Conservation (phyloP, 2,888 invertebrate species). For the Chrysopilus asiliformis region DNA sequence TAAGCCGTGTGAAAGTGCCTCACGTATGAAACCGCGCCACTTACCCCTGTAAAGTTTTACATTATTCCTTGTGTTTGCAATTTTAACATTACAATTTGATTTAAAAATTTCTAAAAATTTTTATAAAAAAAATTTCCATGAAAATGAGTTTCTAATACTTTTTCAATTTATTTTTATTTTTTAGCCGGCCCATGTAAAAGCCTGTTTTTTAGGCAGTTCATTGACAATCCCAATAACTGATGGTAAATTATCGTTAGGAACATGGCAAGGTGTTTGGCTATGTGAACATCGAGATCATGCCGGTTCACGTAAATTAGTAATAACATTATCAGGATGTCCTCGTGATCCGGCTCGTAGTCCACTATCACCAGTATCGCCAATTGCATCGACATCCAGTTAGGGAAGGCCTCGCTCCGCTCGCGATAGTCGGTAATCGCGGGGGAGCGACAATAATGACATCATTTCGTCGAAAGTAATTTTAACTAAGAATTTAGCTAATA, state of each 20-base stretch:
- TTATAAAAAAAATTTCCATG: background rate
- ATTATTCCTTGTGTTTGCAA: too few relatives aligned
- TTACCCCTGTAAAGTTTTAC: too few relatives aligned
- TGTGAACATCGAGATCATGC: slow-evolving; percentile 96
- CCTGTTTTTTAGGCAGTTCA: slow-evolving; percentile 90
- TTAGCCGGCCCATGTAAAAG: slow-evolving; percentile 95
- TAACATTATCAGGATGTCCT: slow-evolving; percentile 82
- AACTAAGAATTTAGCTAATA: slow-evolving; percentile 36
- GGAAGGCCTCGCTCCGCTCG: slow-evolving; percentile 49
- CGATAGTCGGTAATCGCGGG: slow-evolving; percentile 39
- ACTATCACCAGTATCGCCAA: slow-evolving; percentile 69
- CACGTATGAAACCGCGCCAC: too few relatives aligned
- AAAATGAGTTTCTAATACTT: too few relatives aligned
- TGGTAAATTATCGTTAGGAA: slow-evolving; percentile 87
- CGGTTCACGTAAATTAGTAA: slow-evolving; percentile 78
- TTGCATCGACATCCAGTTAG: slow-evolving; percentile 90
- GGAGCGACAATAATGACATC: slow-evolving; percentile 39
- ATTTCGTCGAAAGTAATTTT: slow-evolving; percentile 38
- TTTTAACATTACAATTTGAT: too few relatives aligned
- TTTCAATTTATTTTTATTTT: slow-evolving; percentile 19
- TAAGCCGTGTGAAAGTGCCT: too few relatives aligned
- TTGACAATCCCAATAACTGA: slow-evolving; percentile 93
- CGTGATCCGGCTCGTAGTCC: slow-evolving; percentile 77
- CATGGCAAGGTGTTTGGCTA: slow-evolving; percentile 97
- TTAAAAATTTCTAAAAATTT: background rate